phyloP scores from a whole-genome alignment of 1,140 invertebrate species.

The Heliconius congener region DNA sequence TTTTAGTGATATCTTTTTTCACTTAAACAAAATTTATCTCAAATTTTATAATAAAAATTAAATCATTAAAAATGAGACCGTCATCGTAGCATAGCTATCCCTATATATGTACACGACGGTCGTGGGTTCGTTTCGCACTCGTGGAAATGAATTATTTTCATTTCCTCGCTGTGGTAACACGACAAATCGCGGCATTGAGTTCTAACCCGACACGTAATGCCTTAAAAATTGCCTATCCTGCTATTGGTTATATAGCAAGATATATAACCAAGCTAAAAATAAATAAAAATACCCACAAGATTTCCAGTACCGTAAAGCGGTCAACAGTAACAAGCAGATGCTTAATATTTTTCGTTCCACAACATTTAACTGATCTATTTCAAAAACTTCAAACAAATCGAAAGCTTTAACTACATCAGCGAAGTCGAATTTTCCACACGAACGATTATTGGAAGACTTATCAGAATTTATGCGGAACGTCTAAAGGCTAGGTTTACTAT shows the following conservation, averaged over 20 bases:
- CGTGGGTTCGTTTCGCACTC: too few species aligned
- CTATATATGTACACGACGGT: too few species aligned
- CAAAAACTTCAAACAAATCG: slow-evolving; percentile 21
- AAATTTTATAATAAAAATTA: too few species aligned
- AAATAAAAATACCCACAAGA: not conserved
- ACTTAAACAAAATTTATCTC: too few species aligned
- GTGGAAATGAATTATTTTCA: too few species aligned
- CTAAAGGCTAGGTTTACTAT: not conserved
- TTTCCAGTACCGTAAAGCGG: not conserved
- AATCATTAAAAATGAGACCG: too few species aligned
- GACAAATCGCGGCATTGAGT: not conserved
- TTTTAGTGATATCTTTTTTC: too few species aligned
- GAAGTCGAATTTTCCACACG: slow-evolving; percentile 28
- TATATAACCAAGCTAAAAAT: not conserved
- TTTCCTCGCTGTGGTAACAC: too few species aligned
- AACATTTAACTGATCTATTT: slow-evolving; percentile 11
- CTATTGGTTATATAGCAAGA: not conserved
- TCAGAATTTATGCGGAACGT: slow-evolving; percentile 27
- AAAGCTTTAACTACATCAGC: slow-evolving; percentile 32
- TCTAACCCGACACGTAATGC: not conserved
- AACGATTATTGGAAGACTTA: slow-evolving; percentile 27
- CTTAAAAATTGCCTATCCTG: not conserved
- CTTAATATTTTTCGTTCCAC: slow-evolving; percentile 1
- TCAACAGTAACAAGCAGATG: not conserved
- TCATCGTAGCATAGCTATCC: too few species aligned